Evolutionary conservation across 2,888 invertebrate species (phyloP).

Genomic region (Zaprionus bogoriensis): DNA sequence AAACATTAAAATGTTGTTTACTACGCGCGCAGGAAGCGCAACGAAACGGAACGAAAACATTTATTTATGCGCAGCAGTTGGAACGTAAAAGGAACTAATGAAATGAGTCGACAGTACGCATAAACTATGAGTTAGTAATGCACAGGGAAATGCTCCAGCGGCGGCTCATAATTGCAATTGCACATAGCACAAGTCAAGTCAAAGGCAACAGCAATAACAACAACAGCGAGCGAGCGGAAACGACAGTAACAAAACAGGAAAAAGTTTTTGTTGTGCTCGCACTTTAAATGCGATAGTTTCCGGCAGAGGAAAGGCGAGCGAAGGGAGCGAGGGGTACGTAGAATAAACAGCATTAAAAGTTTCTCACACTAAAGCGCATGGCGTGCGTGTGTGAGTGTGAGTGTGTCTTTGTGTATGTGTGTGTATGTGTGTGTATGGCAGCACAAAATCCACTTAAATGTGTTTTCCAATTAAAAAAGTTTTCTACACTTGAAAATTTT

Average conservation of each 20-base stretch:
- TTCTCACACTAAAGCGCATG: constrained; percentile 31
- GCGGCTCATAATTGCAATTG: constrained; percentile 57
- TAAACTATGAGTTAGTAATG: constrained; percentile 75
- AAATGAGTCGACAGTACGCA: constrained; percentile 65
- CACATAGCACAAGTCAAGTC: constrained; percentile 37
- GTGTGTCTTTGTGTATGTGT: neutral
- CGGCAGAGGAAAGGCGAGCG: neutral
- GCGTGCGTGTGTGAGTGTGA: constrained; percentile 1
- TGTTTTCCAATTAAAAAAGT: constrained; percentile 78
- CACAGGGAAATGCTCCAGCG: constrained; percentile 50
- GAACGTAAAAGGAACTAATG: constrained; percentile 54
- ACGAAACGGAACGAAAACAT: constrained; percentile 25
- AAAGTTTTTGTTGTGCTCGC: constrained; percentile 39
- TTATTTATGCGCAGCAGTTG: constrained; percentile 55
- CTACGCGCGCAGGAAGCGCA: constrained; percentile 47
- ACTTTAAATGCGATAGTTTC: constrained; percentile 62
- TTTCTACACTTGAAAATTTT: constrained; percentile 76
- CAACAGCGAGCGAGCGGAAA: neutral
- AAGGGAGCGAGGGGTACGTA: constrained; percentile 5
- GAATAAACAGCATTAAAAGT: constrained; percentile 74
- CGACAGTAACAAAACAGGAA: neutral
- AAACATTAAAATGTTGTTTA: constrained; percentile 76
- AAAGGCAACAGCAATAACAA: constrained; percentile 17
- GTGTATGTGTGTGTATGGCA: constrained; percentile 17
- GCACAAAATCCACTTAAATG: constrained; percentile 75